Percentiles rank a stretch among this genome's conserved stretches.
Conservation (phyloP, 2,888 invertebrate species). For the Cordilura impudica region DNA sequence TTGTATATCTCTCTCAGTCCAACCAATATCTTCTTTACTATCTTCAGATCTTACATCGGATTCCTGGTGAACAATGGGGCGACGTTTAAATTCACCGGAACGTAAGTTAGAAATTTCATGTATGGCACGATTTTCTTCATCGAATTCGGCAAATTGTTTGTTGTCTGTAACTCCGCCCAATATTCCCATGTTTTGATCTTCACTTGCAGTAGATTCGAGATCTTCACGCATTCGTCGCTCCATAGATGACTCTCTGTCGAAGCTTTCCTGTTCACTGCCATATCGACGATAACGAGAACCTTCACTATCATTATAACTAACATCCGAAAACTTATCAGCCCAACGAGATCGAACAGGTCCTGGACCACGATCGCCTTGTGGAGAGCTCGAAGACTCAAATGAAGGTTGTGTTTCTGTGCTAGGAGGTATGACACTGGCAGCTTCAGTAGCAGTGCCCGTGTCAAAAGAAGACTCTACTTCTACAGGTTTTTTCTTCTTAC, state of each 20-base stretch:
- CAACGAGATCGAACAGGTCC: slow-evolving; percentile 79
- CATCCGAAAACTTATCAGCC: slow-evolving; percentile 78
- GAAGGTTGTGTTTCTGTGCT: slow-evolving; percentile 82
- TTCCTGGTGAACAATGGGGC: slow-evolving; percentile 77
- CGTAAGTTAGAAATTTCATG: slow-evolving; percentile 78
- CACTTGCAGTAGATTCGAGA: slow-evolving; percentile 77
- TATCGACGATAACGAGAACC: slow-evolving; percentile 77
- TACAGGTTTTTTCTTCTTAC: slow-evolving; percentile 72
- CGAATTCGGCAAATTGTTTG: slow-evolving; percentile 80
- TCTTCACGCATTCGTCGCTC: slow-evolving; percentile 78
- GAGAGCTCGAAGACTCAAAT: slow-evolving; percentile 83
- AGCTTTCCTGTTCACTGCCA: slow-evolving; percentile 77
- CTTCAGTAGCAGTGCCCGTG: slow-evolving; percentile 68
- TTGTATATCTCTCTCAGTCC: slow-evolving; percentile 77
- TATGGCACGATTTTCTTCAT: slow-evolving; percentile 80
- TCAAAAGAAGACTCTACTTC: slow-evolving; percentile 69
- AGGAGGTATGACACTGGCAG: slow-evolving; percentile 75
- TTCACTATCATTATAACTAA: slow-evolving; percentile 79
- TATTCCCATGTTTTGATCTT: slow-evolving; percentile 75
- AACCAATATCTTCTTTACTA: slow-evolving; percentile 75
- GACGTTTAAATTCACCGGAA: slow-evolving; percentile 76
- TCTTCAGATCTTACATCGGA: slow-evolving; percentile 78
- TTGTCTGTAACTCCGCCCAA: slow-evolving; percentile 78
- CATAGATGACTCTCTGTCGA: slow-evolving; percentile 77
- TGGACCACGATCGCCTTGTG: slow-evolving; percentile 80